Conservation (phyloP, 2,113 vertebrate genomes). For the Cyphomyrus plagiostoma region DNA sequence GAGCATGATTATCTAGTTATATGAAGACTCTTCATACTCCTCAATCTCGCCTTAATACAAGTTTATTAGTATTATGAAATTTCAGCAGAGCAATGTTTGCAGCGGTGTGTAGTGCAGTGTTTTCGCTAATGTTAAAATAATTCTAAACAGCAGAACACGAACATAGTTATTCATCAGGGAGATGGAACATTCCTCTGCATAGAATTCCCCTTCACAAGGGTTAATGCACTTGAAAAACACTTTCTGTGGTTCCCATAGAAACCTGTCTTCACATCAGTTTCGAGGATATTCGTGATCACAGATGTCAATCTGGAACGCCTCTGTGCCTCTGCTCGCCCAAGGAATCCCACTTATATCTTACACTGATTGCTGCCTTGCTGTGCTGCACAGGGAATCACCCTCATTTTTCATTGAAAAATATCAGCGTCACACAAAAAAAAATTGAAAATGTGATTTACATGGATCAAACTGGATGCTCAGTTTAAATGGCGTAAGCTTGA, state of each 20-base stretch:
- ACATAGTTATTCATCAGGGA: background rate
- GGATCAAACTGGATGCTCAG: background rate
- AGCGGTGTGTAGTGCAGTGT: too few species aligned
- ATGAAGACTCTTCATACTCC: background rate
- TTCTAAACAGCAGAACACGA: background rate
- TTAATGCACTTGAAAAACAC: slow-evolving; percentile 24
- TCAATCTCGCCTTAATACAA: background rate
- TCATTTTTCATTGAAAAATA: background rate
- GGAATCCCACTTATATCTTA: background rate
- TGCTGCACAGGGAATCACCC: slow-evolving; percentile 8
- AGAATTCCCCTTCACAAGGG: slow-evolving; percentile 8
- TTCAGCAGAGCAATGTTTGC: background rate
- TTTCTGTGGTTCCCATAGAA: slow-evolving; percentile 33
- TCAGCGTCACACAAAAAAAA: background rate
- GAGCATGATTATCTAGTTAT: background rate
- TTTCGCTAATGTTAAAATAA: background rate
- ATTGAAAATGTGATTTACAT: background rate
- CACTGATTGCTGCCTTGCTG: background rate
- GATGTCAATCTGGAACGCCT: slow-evolving; percentile 16
- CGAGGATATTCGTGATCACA: slow-evolving; percentile 27
- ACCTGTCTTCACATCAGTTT: slow-evolving; percentile 19
- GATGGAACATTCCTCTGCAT: background rate
- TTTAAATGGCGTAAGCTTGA: background rate
- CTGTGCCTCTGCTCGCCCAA: background rate
- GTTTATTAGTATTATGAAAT: background rate